phyloP scores from a whole-genome alignment of 2,888 invertebrate genomes.

The Metacarcinus magister region DNA sequence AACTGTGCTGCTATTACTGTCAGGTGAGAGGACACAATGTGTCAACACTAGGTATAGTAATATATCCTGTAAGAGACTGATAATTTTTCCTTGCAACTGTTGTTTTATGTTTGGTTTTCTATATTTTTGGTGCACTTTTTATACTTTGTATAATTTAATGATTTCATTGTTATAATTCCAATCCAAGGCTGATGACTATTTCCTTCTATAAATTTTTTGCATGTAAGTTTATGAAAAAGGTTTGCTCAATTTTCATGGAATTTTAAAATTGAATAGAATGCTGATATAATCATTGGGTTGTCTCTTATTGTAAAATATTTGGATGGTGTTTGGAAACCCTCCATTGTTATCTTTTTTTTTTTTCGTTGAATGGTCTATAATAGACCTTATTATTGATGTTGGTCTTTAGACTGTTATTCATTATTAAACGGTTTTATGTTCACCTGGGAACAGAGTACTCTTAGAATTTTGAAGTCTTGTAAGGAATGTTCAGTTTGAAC shows the following conservation, averaged over 20 bases:
- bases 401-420: background rate
- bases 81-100: background rate
- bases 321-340: background rate
- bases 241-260: conserved; percentile 40
- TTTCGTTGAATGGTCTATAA: conserved; percentile 32
- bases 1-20: conserved; percentile 29
- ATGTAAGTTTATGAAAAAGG: conserved; percentile 2
- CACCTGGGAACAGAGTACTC: conserved; percentile 18
- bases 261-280: background rate
- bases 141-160: background rate
- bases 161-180: conserved; percentile 6
- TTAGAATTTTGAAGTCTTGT: background rate
- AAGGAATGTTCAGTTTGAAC: conserved; percentile 38
- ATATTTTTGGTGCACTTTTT: background rate
- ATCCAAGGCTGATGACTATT: background rate
- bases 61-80: background rate
- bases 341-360: background rate
- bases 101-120: background rate
- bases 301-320: conserved; percentile 39
- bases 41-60: background rate
- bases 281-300: conserved; percentile 27
- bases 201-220: background rate
- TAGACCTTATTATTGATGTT: background rate
- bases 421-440: background rate
- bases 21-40: conserved; percentile 17